Evolutionary conservation across 2,888 invertebrate genomes (phyloP).

Genomic region (Drosophila recens): DNA sequence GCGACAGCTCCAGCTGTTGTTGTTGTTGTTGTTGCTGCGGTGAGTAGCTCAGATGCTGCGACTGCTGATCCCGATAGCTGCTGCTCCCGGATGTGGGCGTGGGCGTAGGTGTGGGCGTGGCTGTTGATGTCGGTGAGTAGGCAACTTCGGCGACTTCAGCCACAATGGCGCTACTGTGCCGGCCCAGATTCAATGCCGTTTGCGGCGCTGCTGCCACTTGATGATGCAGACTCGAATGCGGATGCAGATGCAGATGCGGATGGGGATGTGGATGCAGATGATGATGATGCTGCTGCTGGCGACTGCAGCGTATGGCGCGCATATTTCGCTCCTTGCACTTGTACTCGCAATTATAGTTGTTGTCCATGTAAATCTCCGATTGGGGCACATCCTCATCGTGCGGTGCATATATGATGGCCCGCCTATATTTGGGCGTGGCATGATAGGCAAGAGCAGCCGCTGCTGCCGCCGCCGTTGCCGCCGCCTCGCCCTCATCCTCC

Average conservation of each 20-base stretch:
- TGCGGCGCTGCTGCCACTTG: slow-evolving; percentile 69
- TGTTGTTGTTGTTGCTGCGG: slow-evolving; percentile 42
- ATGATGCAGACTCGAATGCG: background rate
- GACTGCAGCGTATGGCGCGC: slow-evolving; percentile 81
- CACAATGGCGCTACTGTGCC: slow-evolving; percentile 63
- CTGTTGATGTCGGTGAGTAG: slow-evolving; percentile 74
- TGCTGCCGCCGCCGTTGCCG: slow-evolving; percentile 2
- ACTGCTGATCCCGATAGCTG: slow-evolving; percentile 50
- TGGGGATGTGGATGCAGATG: slow-evolving; percentile 54
- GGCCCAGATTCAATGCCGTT: slow-evolving; percentile 77
- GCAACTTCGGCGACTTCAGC: slow-evolving; percentile 74
- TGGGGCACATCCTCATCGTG: slow-evolving; percentile 50
- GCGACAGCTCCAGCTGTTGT: slow-evolving; percentile 59
- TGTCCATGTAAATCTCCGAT: slow-evolving; percentile 63
- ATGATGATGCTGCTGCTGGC: slow-evolving; percentile 59
- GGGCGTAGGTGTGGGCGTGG: slow-evolving; percentile 38
- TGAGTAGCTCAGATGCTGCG: slow-evolving; percentile 65
- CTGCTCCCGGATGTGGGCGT: slow-evolving; percentile 38
- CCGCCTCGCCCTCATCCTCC: slow-evolving; percentile 35
- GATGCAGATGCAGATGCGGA: no score
- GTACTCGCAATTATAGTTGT: slow-evolving; percentile 81
- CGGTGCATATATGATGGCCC: slow-evolving; percentile 66
- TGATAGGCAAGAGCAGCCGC: slow-evolving; percentile 46
- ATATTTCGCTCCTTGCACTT: slow-evolving; percentile 83
- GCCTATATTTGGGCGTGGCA: slow-evolving; percentile 61